These are phyloP conservation scores for Drosophila leontia DNA, from an alignment of 1,140 invertebrate genomes.

Conservation along the genomic window DNA sequence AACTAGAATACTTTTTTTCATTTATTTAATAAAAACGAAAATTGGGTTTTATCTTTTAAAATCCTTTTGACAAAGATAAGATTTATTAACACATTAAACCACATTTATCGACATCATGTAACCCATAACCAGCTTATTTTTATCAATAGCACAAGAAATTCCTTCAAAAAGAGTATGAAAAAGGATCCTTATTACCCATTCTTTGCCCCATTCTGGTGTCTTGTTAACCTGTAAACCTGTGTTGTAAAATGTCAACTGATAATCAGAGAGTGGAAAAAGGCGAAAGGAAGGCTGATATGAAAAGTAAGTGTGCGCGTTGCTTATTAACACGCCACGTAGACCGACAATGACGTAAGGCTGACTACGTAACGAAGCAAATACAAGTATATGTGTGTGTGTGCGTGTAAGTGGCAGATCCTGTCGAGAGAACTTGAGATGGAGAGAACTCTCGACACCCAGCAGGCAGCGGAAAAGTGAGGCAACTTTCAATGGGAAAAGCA, in stretches of 20 bases:
- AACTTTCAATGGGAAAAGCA: constrained; percentile 30
- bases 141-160: background rate
- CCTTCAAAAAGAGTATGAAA: background rate
- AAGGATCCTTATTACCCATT: background rate
- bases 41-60: background rate
- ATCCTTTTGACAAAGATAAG: background rate
- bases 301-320: constrained; percentile 27
- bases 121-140: rapidly evolving
- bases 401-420: constrained; percentile 40
- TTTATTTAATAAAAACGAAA: too few relatives aligned
- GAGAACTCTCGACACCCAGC: constrained; percentile 38
- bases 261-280: background rate
- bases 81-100: background rate
- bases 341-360: constrained; percentile 50
- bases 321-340: constrained; percentile 60
- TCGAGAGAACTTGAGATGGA: constrained; percentile 1
- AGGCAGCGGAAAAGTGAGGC: constrained; percentile 22
- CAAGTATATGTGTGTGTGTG: constrained; percentile 8
- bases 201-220: background rate
- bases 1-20: background rate
- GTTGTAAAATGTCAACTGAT: constrained; percentile 45
- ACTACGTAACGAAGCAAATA: constrained; percentile 51
- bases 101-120: background rate
- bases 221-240: constrained; percentile 30
- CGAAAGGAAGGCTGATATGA: constrained; percentile 3